Conservation (phyloP, 1,140 invertebrate species). For the Eciton burchellii region DNA sequence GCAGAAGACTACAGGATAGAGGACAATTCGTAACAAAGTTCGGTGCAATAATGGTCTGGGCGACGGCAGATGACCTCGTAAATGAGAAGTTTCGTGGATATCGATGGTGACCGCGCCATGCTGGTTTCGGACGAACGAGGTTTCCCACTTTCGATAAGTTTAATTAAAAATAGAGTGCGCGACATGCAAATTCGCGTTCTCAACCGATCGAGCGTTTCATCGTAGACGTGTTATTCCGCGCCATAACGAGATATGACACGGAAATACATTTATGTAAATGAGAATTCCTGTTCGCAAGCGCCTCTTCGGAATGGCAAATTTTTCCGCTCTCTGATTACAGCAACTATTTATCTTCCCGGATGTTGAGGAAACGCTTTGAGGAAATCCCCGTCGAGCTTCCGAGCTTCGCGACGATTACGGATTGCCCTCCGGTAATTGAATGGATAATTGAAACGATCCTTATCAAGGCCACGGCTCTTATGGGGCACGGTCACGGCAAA, state of each 20-base stretch:
- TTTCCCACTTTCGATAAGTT: neutral
- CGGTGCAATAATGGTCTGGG: constrained; percentile 15
- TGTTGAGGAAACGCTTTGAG: constrained; percentile 31
- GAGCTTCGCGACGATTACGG: constrained; percentile 73
- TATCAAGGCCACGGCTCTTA: constrained; percentile 78
- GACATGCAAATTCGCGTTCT: neutral
- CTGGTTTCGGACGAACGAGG: constrained; percentile 22
- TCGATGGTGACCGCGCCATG: neutral
- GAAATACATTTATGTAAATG: constrained; percentile 24
- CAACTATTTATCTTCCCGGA: constrained; percentile 46
- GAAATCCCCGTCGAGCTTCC: constrained; percentile 70
- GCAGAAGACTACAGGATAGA: constrained; percentile 11
- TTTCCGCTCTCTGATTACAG: constrained; percentile 38
- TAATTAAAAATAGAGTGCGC: constrained; percentile 19
- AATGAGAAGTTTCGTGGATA: constrained; percentile 33
- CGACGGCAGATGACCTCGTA: constrained; percentile 22
- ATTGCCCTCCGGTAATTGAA: constrained; percentile 78
- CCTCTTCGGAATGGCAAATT: constrained; percentile 28
- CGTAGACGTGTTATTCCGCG: constrained; percentile 8
- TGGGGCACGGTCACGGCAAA: constrained; percentile 79
- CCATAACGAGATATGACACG: neutral
- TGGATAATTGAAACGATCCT: constrained; percentile 81
- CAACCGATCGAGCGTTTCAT: neutral
- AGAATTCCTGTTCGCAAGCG: constrained; percentile 20
- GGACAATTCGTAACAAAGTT: constrained; percentile 37